Evolutionary conservation across 2,888 invertebrate genomes (phyloP).

Genomic region (Apamea monoglypha): DNA sequence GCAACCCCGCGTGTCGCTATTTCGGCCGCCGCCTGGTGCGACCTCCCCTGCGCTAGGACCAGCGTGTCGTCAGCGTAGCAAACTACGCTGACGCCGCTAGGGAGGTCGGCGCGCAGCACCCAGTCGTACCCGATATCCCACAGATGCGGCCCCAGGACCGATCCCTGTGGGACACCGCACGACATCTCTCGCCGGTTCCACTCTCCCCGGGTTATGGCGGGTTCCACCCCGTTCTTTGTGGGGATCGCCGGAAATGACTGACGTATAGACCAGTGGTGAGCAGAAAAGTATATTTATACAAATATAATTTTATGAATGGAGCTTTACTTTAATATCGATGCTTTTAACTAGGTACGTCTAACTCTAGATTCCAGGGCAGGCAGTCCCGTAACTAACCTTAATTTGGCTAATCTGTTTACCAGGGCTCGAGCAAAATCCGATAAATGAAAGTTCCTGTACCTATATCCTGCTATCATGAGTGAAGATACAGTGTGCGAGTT

Average conservation of each 20-base stretch:
- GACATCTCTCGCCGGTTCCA: too few relatives aligned
- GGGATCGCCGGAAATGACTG: conserved; percentile 24
- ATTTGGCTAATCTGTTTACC: background rate
- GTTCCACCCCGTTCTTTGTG: conserved; percentile 20
- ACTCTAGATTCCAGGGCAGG: background rate
- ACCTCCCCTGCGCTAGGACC: too few relatives aligned
- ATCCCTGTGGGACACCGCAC: too few relatives aligned
- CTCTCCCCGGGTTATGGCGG: conserved; percentile 27
- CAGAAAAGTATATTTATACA: conserved; percentile 3
- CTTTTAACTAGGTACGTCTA: background rate
- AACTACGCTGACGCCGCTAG: too few relatives aligned
- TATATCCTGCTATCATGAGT: background rate
- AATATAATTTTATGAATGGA: background rate
- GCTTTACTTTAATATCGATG: conserved; percentile 3
- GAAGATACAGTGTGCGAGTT: background rate
- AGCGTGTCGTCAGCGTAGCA: too few relatives aligned
- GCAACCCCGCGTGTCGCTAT: too few relatives aligned
- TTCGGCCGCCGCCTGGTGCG: too few relatives aligned
- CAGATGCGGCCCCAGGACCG: too few relatives aligned
- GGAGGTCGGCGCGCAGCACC: too few relatives aligned
- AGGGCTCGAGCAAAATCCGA: background rate
- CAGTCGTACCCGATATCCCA: too few relatives aligned
- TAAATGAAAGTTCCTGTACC: background rate
- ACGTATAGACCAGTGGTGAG: background rate
- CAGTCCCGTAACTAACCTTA: background rate